These are phyloP conservation scores for Chloebia gouldiae DNA, from an alignment of 2,113 vertebrate species.

Conservation along the genomic window DNA sequence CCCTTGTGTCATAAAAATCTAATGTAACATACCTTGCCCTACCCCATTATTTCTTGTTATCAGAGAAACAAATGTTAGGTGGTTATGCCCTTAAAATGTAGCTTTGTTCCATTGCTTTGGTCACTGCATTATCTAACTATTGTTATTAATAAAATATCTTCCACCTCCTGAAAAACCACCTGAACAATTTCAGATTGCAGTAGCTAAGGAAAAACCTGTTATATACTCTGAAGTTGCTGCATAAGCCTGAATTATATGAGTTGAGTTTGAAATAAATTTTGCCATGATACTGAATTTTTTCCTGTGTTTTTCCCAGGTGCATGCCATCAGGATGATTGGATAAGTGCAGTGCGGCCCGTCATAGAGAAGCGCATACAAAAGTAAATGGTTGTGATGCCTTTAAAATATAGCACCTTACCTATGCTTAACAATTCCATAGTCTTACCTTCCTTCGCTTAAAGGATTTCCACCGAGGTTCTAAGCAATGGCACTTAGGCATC, in stretches of 20 bases:
- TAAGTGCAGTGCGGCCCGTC: conserved; percentile 91
- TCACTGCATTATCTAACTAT: not conserved
- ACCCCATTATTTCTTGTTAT: accelerated
- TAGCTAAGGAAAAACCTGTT: not conserved
- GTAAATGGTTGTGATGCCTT: conserved; percentile 72
- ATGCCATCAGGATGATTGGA: conserved; percentile 96
- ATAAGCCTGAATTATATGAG: not conserved
- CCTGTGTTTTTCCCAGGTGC: conserved; percentile 70
- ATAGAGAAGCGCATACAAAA: conserved; percentile 99
- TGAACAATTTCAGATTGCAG: not conserved
- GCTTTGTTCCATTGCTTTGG: not conserved
- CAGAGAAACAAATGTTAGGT: not conserved
- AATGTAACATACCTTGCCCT: accelerated
- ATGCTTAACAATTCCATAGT: not conserved
- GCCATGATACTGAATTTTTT: not conserved
- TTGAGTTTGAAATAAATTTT: not conserved
- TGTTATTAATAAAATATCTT: not conserved
- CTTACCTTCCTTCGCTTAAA: not conserved
- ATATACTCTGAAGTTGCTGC: not conserved
- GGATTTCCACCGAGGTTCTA: not conserved
- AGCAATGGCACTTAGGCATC: not conserved
- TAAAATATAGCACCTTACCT: not conserved
- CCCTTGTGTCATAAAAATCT: not conserved
- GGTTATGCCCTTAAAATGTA: not conserved
- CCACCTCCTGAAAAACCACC: not conserved